Percentiles rank a stretch among this genome's conserved stretches.
Evolutionary conservation across 2,113 vertebrate species (phyloP).

Genomic region (Dasyprocta punctata): DNA sequence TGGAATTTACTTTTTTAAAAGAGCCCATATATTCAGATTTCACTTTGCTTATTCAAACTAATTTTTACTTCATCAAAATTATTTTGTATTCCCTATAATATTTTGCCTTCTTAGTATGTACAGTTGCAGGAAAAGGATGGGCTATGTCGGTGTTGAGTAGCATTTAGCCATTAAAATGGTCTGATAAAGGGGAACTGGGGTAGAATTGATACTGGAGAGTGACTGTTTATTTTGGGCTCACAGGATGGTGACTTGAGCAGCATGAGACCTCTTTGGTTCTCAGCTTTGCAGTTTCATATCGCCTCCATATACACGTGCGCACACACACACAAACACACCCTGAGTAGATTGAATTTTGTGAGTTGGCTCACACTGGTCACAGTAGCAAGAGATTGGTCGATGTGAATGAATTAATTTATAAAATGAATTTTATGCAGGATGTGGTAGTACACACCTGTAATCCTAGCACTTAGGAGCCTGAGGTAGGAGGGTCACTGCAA

Average conservation of each 20-base stretch:
- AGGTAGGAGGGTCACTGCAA: background rate
- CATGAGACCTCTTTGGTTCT: background rate
- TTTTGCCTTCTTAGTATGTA: conserved; percentile 34
- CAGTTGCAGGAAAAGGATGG: background rate
- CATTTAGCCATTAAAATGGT: background rate
- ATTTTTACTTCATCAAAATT: conserved; percentile 35
- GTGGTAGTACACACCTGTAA: background rate
- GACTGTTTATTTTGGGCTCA: background rate
- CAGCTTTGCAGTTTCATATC: background rate
- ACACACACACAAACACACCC: background rate
- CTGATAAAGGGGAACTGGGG: background rate
- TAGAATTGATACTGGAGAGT: background rate
- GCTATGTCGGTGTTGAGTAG: background rate
- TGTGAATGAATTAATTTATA: conserved; percentile 40
- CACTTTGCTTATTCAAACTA: conserved; percentile 50
- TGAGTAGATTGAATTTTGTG: conserved; percentile 35
- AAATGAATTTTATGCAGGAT: background rate
- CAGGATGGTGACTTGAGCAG: background rate
- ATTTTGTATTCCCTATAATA: background rate
- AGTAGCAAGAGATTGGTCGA: background rate
- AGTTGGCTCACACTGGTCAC: background rate
- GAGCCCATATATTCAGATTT: conserved; percentile 29
- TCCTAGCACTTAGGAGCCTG: background rate
- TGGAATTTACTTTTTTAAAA: background rate
- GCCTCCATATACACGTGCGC: too few relatives aligned